Conservation (phyloP, 2,888 invertebrate species). For the Amphipyra berbera region DNA sequence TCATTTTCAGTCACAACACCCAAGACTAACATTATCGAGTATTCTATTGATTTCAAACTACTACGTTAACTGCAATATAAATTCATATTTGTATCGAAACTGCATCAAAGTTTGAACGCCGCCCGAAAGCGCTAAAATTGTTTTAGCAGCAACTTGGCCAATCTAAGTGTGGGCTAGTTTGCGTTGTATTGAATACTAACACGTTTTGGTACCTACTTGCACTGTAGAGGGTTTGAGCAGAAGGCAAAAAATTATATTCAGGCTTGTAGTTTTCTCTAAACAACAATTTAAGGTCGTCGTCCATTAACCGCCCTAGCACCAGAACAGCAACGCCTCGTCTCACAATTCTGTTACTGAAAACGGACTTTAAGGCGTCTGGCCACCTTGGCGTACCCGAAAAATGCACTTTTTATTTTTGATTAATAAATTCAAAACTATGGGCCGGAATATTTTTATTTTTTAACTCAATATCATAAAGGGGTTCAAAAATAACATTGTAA, state of each 20-base stretch:
- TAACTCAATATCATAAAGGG: too few species aligned
- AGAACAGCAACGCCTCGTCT: too few species aligned
- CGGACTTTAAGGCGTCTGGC: too few species aligned
- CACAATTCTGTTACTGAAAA: too few species aligned
- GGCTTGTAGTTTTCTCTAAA: too few species aligned
- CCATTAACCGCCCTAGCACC: too few species aligned
- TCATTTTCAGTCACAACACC: neutral
- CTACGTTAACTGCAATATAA: slow-evolving; percentile 32
- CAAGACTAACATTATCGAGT: slow-evolving; percentile 4
- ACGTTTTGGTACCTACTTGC: slow-evolving; percentile 27
- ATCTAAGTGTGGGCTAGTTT: slow-evolving; percentile 60
- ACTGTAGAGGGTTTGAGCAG: neutral
- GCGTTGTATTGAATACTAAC: slow-evolving; percentile 55
- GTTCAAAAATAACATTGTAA: too few species aligned
- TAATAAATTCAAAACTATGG: too few species aligned
- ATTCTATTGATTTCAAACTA: slow-evolving; percentile 22
- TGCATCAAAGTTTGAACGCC: slow-evolving; percentile 44
- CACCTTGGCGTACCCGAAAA: too few species aligned
- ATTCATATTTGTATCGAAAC: slow-evolving; percentile 49
- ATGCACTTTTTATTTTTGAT: too few species aligned
- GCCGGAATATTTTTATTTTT: too few species aligned
- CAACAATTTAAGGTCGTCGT: too few species aligned
- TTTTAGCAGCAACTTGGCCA: slow-evolving; percentile 62
- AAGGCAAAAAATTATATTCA: slow-evolving; percentile 5
- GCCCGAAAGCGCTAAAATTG: slow-evolving; percentile 50